A percentile compares a stretch with the other conserved stretches of the same genome.
Conservation (phyloP, 2,797 vertebrate species). For the Coendou prehensilis region DNA sequence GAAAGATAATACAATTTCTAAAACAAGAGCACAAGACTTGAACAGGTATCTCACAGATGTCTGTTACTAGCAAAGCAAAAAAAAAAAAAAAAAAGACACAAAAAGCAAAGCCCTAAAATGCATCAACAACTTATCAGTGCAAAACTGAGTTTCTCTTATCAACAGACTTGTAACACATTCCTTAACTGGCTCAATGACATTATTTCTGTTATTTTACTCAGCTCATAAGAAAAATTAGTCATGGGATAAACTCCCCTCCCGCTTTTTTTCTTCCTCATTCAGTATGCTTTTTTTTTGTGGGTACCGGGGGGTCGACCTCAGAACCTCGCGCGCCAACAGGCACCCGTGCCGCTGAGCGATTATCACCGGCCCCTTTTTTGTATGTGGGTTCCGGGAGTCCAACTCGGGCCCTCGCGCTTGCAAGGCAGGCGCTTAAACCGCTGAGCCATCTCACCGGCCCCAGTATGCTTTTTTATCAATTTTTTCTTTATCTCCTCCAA, state of each 20-base stretch:
- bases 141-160: conserved; percentile 19
- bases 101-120: background rate
- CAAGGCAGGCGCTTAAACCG: no score
- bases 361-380: no score
- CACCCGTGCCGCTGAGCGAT: no score
- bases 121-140: background rate
- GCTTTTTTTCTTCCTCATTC: conserved; percentile 40
- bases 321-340: no score
- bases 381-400: no score
- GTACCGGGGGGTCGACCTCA: no score
- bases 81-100: background rate
- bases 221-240: conserved; percentile 20
- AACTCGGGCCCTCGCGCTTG: no score
- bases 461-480: background rate
- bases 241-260: background rate
- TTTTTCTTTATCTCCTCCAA: conserved; percentile 10
- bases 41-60: background rate
- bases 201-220: conserved; percentile 7
- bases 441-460: no score
- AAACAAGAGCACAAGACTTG: background rate
- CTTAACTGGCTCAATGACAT: background rate
- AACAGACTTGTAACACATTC: background rate
- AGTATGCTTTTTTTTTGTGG: no score
- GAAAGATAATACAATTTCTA: background rate
- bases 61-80: background rate